These are phyloP conservation scores for Atherinomorus stipes DNA, from an alignment of 2,113 vertebrate species.

Conservation along the genomic window DNA sequence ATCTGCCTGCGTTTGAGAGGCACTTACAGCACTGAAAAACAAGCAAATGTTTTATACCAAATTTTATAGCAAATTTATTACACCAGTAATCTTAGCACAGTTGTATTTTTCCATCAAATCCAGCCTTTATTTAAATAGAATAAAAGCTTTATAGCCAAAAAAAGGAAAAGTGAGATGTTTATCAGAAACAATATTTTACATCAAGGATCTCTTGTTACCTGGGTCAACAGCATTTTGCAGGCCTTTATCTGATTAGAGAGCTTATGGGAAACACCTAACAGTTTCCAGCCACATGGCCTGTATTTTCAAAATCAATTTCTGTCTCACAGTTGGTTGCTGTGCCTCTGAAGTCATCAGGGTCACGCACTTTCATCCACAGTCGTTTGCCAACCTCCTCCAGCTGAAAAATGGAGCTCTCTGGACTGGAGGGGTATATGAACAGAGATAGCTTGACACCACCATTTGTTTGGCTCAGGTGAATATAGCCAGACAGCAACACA, in stretches of 20 bases:
- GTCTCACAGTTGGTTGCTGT: slow-evolving; percentile 64
- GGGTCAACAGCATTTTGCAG: slow-evolving; percentile 31
- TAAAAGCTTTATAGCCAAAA: neutral
- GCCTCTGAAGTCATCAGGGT: slow-evolving; percentile 78
- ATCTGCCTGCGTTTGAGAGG: slow-evolving; percentile 53
- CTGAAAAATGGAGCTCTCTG: slow-evolving; percentile 80
- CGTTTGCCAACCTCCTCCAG: slow-evolving; percentile 67
- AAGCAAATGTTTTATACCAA: slow-evolving; percentile 33
- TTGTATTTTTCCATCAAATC: slow-evolving; percentile 15
- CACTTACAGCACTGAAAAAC: slow-evolving; percentile 3
- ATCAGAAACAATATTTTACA: slow-evolving; percentile 10
- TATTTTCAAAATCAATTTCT: slow-evolving; percentile 77
- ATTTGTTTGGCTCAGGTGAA: slow-evolving; percentile 83
- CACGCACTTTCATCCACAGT: slow-evolving; percentile 68
- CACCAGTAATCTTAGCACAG: slow-evolving; percentile 8
- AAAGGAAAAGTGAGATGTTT: neutral
- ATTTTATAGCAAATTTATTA: no score
- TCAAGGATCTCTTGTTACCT: slow-evolving; percentile 35
- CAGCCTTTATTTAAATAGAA: neutral
- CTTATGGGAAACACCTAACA: slow-evolving; percentile 48
- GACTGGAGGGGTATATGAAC: slow-evolving; percentile 75
- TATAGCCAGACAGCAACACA: slow-evolving; percentile 73
- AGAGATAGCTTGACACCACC: slow-evolving; percentile 79
- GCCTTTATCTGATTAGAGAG: slow-evolving; percentile 47
- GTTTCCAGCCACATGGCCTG: slow-evolving; percentile 43